These are phyloP conservation scores for Syndactyla subalaris DNA, from an alignment of 2,797 vertebrate species.

Conservation along the genomic window DNA sequence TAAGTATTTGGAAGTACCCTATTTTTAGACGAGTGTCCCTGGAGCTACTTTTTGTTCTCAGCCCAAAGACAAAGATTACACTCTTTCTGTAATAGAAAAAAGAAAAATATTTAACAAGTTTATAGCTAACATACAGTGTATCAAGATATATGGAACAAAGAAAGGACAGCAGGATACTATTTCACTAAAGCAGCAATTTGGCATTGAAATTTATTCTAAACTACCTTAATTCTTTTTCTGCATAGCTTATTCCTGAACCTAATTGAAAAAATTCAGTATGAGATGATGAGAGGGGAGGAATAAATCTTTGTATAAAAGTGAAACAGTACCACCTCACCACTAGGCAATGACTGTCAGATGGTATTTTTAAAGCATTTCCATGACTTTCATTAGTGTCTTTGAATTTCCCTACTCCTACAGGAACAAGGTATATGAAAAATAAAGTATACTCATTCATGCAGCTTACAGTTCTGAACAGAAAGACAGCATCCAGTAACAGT, in stretches of 20 bases:
- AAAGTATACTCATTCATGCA: neutral
- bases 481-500: neutral
- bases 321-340: neutral
- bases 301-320: neutral
- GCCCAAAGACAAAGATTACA: neutral
- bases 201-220: neutral
- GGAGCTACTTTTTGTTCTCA: neutral
- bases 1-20: neutral
- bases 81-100: neutral
- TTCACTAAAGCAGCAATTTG: neutral
- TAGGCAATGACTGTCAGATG: neutral
- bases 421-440: neutral
- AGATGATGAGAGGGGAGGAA: neutral
- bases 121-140: neutral
- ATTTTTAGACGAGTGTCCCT: neutral
- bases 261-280: neutral
- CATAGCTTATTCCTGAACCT: neutral
- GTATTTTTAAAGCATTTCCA: neutral
- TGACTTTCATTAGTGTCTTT: neutral
- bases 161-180: neutral
- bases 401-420: neutral
- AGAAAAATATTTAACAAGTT: neutral
- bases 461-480: neutral
- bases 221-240: neutral
- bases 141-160: neutral